phyloP scores from a whole-genome alignment of 2,113 vertebrate genomes.

The Phrynocephalus versicolor region DNA sequence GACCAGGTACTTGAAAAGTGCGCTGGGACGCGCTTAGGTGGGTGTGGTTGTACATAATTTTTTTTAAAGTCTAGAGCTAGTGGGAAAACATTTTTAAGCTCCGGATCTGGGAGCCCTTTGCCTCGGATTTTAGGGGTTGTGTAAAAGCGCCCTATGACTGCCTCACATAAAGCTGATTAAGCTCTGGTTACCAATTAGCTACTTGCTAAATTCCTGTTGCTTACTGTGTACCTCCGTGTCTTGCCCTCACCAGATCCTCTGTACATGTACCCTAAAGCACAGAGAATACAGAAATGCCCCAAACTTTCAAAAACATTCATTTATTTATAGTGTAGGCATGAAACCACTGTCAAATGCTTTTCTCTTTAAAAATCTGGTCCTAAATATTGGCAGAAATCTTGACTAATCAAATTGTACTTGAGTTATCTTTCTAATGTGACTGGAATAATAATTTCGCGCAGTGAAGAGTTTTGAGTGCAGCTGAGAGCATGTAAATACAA shows the following conservation, averaged over 20 bases:
- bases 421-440: slow-evolving; percentile 72
- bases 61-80: too few species aligned
- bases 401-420: slow-evolving; percentile 69
- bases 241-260: not conserved
- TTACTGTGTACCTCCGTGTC: not conserved
- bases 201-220: too few species aligned
- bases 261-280: not conserved
- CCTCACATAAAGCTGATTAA: not conserved
- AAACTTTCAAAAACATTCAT: not conserved
- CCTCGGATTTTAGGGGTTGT: too few species aligned
- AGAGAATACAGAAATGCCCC: not conserved
- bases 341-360: not conserved
- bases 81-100: too few species aligned
- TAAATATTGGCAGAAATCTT: slow-evolving; percentile 50
- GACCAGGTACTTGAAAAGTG: too few species aligned
- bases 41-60: too few species aligned
- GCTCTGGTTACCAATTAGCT: too few species aligned
- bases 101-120: too few species aligned
- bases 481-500: slow-evolving; percentile 83
- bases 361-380: slow-evolving; percentile 10
- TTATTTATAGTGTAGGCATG: not conserved
- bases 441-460: slow-evolving; percentile 73
- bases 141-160: too few species aligned
- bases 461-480: slow-evolving; percentile 71
- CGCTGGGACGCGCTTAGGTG: too few species aligned